Conservation (phyloP, 2,888 invertebrate genomes). For the Ennomos quercinarius region DNA sequence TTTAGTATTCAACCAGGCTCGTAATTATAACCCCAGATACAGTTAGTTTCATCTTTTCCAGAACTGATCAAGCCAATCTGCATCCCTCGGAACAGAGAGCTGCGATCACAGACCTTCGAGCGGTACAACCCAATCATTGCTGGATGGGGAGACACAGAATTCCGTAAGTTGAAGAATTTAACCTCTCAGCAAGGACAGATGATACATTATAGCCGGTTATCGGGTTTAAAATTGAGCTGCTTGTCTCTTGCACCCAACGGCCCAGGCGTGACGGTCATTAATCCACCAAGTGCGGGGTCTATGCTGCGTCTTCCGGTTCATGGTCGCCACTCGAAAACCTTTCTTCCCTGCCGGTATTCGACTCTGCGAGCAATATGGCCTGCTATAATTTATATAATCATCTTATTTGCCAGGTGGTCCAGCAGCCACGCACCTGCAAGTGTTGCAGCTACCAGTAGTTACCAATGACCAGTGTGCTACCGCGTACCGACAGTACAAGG, state of each 20-base stretch:
- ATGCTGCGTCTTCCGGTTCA: no score
- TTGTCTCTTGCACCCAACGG: no score
- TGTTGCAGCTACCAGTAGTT: slow-evolving; percentile 90
- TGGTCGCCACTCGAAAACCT: no score
- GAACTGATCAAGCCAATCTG: slow-evolving; percentile 90
- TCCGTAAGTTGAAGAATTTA: slow-evolving; percentile 84
- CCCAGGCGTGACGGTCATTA: no score
- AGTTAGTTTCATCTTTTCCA: slow-evolving; percentile 62
- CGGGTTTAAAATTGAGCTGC: no score
- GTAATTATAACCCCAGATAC: no score
- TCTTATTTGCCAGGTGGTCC: slow-evolving; percentile 86
- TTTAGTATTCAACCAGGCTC: no score
- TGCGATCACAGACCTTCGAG: slow-evolving; percentile 83
- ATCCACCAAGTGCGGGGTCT: no score
- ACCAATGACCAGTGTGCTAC: slow-evolving; percentile 85
- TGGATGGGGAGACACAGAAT: slow-evolving; percentile 92
- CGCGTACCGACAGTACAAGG: slow-evolving; percentile 83
- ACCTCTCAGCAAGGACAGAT: no score
- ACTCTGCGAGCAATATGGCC: no score
- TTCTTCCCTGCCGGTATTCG: no score
- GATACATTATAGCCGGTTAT: no score
- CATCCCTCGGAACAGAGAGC: slow-evolving; percentile 86
- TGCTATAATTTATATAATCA: not conserved
- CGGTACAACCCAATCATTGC: slow-evolving; percentile 89
- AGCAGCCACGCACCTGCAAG: slow-evolving; percentile 87